Percentiles rank a stretch among this genome's conserved stretches.
Evolutionary conservation across 2,797 vertebrate genomes (phyloP).

Genomic region (Hippopotamyrus pictus): DNA sequence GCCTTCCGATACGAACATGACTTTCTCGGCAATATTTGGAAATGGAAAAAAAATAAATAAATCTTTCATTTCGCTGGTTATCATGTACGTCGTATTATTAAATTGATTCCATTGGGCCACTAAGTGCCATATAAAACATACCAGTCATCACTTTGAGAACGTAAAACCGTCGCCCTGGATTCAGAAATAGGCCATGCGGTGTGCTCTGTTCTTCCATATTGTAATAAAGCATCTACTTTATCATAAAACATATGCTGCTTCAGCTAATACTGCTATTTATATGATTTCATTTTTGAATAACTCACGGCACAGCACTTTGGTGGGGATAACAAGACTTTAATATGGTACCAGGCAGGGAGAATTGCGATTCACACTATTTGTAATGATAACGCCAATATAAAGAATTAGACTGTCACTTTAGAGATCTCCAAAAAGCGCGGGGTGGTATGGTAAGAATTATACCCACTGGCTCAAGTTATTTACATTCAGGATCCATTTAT

Average conservation of each 20-base stretch:
- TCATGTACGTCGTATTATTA: constrained; percentile 6
- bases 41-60: constrained; percentile 3
- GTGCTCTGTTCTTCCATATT: constrained; percentile 15
- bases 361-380: constrained; percentile 27
- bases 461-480: constrained; percentile 23
- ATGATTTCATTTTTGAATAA: constrained; percentile 24
- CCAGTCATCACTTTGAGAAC: constrained; percentile 20
- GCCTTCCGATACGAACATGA: background rate
- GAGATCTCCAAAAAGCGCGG: constrained; percentile 16
- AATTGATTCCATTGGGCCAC: constrained; percentile 7
- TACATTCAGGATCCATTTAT: constrained; percentile 13
- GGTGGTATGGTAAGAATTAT: constrained; percentile 20
- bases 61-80: constrained; percentile 15
- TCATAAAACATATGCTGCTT: constrained; percentile 26
- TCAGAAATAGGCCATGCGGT: constrained; percentile 22
- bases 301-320: constrained; percentile 19
- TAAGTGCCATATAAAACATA: constrained; percentile 25
- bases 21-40: background rate
- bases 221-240: constrained; percentile 20
- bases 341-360: constrained; percentile 16
- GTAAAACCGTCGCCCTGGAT: constrained; percentile 13
- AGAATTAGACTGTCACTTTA: constrained; percentile 28
- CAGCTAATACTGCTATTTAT: constrained; percentile 27
- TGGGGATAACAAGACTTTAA: constrained; percentile 26
- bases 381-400: constrained; percentile 28